Evolutionary conservation across 2,888 invertebrate genomes (phyloP), one percentile per base, ranked within the genome.

Genomic region (Philereme transversata): DNA sequence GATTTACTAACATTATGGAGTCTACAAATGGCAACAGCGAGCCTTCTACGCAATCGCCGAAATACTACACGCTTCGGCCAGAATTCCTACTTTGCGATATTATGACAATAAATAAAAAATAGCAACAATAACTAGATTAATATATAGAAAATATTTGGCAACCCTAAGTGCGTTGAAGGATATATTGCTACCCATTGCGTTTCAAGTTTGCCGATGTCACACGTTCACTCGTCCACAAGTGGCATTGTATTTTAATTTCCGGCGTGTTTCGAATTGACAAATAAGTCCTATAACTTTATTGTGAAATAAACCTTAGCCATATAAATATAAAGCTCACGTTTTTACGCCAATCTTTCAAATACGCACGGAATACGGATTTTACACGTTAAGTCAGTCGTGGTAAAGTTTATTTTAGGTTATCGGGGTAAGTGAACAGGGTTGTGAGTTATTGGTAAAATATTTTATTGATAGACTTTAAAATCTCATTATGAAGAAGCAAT

Each of bases 241-340:
- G 69, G 86, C 81, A 89, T 89, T 90, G 90, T 90, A 89, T 90
- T 89, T 81, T 88, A 89, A 89, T 89, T 82, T 79, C 69, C 72
- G 69, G 77, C 85, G 85, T 86, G 86, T 82, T 73, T 73, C 72
- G 88, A 85, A 88, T 88, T 77, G 75, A 77, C 83, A 84, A 87
- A 82, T 78, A 80, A 75, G 71, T 60, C 67, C 58, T 44, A 58
- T 60, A 70, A 68, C 67, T 47, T 67, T 52, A 65, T 45, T 55
- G 65, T 70, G 45, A 51, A 62, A 40, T 56, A n/a, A 40, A 40
- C 58, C 45, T 68, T 65, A 70, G 65, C 52, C 38, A 43, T 62
- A 8, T 56, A 40, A n/a, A 11, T 10, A 53, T 71, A 68, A 62
- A 65, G 58, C 38, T 52, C 34, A 41, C 11, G 35, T 7, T 47